Evolutionary conservation across 37 sponge, comb jelly and placozoan genomes (phyloP).

Genomic region (Ianthella basta): DNA sequence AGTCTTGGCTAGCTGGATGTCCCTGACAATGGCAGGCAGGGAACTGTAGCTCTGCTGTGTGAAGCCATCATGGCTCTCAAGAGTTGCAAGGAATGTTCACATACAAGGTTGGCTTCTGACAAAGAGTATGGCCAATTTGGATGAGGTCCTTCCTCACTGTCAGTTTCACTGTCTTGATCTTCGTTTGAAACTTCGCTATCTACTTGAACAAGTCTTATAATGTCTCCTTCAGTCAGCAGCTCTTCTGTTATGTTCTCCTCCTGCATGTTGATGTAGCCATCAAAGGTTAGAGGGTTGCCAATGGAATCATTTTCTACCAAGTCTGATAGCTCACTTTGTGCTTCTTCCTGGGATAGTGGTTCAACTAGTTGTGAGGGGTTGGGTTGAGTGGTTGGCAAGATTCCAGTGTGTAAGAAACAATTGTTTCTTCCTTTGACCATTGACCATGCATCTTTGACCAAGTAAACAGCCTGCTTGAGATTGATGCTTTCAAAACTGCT

Average conservation of each 20-base stretch:
- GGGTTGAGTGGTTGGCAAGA: neutral
- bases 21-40: no score
- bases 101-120: neutral
- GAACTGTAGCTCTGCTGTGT: no score
- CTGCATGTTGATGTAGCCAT: neutral
- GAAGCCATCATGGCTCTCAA: constrained; percentile 5
- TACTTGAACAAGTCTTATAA: constrained; percentile 2
- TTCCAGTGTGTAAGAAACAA: constrained; percentile 32
- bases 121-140: neutral
- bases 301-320: neutral
- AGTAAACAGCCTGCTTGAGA: constrained; percentile 30
- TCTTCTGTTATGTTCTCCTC: constrained; percentile 15
- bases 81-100: constrained; percentile 3
- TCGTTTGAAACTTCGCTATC: neutral
- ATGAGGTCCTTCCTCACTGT: constrained; percentile 16
- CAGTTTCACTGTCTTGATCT: constrained; percentile 22
- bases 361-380: neutral
- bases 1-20: no score
- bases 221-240: neutral
- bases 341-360: neutral
- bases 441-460: constrained; percentile 26
- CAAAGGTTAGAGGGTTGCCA: neutral
- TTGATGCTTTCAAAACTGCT: constrained; percentile 8
- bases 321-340: neutral
- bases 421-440: constrained; percentile 20